Conservation (phyloP, 2,888 invertebrate genomes). For the Seladonia tumulorum region DNA sequence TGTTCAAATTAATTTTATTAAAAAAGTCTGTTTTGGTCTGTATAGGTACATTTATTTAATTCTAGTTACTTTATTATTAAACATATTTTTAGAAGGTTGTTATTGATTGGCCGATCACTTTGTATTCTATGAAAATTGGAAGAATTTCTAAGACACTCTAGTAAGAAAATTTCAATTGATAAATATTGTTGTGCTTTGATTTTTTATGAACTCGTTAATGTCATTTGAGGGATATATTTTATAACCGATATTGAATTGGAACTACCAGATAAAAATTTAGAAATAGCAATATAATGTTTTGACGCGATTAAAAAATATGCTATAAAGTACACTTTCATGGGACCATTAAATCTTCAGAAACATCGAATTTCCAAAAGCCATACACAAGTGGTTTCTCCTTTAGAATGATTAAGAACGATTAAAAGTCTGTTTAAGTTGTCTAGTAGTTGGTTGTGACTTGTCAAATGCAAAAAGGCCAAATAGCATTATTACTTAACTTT, state of each 20-base stretch:
- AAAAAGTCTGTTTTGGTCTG: not conserved
- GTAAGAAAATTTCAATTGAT: not conserved
- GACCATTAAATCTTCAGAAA: constrained; percentile 1
- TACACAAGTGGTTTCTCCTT: not conserved
- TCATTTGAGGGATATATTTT: not conserved
- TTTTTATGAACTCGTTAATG: not conserved
- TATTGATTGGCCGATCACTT: not conserved
- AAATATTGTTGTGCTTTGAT: not conserved
- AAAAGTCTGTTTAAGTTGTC: not conserved
- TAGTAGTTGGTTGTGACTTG: not conserved
- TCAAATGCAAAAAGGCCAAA: not conserved
- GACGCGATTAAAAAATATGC: not conserved
- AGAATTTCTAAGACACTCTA: not conserved
- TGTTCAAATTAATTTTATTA: not conserved
- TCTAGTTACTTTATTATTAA: not conserved
- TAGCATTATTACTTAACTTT: not conserved
- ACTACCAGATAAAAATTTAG: not conserved
- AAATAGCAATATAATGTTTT: not conserved
- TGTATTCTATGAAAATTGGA: not conserved
- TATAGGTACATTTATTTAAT: not conserved
- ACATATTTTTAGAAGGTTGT: not conserved
- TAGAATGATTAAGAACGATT: not conserved
- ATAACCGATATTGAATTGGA: not conserved
- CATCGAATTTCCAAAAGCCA: constrained; percentile 8
- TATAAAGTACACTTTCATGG: not conserved